These are phyloP conservation scores for Pseudois nayaur DNA, from an alignment of 2,113 vertebrate genomes.

Conservation along the genomic window DNA sequence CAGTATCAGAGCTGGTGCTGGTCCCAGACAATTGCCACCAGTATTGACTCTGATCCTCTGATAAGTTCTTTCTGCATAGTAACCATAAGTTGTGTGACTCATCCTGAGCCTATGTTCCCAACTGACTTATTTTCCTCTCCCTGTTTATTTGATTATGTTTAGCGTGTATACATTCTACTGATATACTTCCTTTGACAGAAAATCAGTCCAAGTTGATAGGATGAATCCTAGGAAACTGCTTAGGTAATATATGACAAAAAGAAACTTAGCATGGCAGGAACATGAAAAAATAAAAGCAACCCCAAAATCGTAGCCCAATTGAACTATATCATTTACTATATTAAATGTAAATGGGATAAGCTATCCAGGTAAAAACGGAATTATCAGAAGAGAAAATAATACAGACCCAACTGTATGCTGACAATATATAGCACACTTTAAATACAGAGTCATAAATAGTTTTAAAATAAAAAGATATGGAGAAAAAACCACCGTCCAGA, in stretches of 20 bases:
- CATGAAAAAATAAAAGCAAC: background rate
- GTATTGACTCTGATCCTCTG: background rate
- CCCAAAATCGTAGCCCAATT: background rate
- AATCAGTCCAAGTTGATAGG: background rate
- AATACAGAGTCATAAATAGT: background rate
- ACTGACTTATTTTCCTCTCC: background rate
- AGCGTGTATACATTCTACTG: background rate
- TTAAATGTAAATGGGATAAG: conserved; percentile 4
- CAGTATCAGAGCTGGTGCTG: background rate
- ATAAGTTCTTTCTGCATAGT: background rate
- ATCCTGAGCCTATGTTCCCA: background rate
- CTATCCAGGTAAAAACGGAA: background rate
- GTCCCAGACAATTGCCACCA: background rate
- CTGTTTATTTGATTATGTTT: background rate
- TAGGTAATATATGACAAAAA: background rate
- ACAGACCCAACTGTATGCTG: background rate
- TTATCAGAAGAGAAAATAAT: background rate
- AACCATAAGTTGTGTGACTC: background rate
- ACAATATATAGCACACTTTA: background rate
- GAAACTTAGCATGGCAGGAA: background rate
- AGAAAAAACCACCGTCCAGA: background rate
- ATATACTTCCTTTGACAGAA: conserved; percentile 12
- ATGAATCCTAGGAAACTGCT: background rate
- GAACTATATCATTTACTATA: background rate
- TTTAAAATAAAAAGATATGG: background rate